phyloP scores from a whole-genome alignment of 2,888 invertebrate genomes.

The Loripinus fragilis region DNA sequence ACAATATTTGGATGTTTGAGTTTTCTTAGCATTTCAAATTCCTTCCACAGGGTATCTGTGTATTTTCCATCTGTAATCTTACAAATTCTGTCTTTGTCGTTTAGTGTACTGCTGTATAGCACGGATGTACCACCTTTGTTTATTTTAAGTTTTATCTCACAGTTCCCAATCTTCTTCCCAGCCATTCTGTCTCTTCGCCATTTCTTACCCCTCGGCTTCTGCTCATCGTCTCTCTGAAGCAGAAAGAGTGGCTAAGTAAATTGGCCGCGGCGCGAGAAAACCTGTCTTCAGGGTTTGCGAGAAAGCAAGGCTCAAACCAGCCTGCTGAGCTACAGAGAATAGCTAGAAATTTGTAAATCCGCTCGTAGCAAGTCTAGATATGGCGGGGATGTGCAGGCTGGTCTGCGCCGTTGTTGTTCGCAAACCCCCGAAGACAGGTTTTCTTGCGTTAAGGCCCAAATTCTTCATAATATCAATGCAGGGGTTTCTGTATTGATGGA shows the following conservation, averaged over 20 bases:
- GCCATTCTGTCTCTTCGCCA: constrained; percentile 55
- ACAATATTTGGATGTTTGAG: constrained; percentile 48
- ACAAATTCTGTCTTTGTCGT: constrained; percentile 28
- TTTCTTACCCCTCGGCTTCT: constrained; percentile 48
- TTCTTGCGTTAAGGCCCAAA: too few relatives aligned
- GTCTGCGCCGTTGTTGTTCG: too few relatives aligned
- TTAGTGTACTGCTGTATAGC: constrained; percentile 30
- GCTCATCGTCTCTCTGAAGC: constrained; percentile 35
- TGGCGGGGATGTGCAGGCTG: too few relatives aligned
- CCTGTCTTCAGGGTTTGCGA: too few relatives aligned
- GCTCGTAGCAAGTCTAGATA: too few relatives aligned
- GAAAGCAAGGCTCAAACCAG: too few relatives aligned
- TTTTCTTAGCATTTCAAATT: constrained; percentile 44
- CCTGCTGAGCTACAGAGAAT: too few relatives aligned
- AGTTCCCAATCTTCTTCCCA: constrained; percentile 47
- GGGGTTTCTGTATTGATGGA: too few relatives aligned
- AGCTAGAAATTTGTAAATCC: too few relatives aligned
- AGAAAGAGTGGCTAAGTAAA: not conserved
- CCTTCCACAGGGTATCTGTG: constrained; percentile 41
- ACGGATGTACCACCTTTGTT: constrained; percentile 48
- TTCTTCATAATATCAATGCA: too few relatives aligned
- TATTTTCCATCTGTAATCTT: constrained; percentile 58
- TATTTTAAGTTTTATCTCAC: constrained; percentile 30
- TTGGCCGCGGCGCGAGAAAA: too few relatives aligned
- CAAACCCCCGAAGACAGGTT: too few relatives aligned